A percentile compares a stretch with the other conserved stretches of the same genome.
phyloP scores from a whole-genome alignment of 2,113 vertebrate species.

The Romanogobio albipinnatus region DNA sequence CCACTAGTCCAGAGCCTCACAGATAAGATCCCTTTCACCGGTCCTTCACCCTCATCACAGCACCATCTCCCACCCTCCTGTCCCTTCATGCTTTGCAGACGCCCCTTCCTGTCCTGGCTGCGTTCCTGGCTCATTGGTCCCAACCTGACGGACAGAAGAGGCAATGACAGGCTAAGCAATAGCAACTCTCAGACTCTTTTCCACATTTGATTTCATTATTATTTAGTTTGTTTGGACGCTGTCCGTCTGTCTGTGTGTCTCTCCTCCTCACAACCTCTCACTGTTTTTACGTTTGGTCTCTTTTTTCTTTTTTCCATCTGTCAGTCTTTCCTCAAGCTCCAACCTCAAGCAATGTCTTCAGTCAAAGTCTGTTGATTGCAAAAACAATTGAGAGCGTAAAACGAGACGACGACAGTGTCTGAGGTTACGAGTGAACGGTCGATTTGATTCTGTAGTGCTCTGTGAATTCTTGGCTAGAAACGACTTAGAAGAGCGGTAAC shows the following conservation, averaged over 20 bases:
- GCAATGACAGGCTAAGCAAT: constrained; percentile 79
- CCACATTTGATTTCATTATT: constrained; percentile 40
- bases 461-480: constrained; percentile 1
- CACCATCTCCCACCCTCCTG: constrained; percentile 42
- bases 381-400: neutral
- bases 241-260: constrained; percentile 47
- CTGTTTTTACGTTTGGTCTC: constrained; percentile 49
- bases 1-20: constrained; percentile 58
- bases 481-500: neutral
- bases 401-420: constrained; percentile 71
- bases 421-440: constrained; percentile 73
- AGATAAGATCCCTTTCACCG: constrained; percentile 53
- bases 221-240: constrained; percentile 1
- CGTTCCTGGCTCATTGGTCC: constrained; percentile 74
- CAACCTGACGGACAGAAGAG: constrained; percentile 78
- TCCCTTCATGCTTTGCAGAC: constrained; percentile 71
- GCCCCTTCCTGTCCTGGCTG: constrained; percentile 71
- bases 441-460: constrained; percentile 64
- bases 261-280: constrained; percentile 53
- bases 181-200: constrained; percentile 65
- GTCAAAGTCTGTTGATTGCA: neutral
- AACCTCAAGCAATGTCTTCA: constrained; percentile 67
- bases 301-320: constrained; percentile 36
- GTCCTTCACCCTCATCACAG: constrained; percentile 50
- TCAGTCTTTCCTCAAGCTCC: constrained; percentile 59